A percentile compares a stretch with the other conserved stretches of the same genome.
These are phyloP conservation scores for Anarrhichthys ocellatus DNA, from an alignment of 2,113 vertebrate genomes.

Conservation along the genomic window DNA sequence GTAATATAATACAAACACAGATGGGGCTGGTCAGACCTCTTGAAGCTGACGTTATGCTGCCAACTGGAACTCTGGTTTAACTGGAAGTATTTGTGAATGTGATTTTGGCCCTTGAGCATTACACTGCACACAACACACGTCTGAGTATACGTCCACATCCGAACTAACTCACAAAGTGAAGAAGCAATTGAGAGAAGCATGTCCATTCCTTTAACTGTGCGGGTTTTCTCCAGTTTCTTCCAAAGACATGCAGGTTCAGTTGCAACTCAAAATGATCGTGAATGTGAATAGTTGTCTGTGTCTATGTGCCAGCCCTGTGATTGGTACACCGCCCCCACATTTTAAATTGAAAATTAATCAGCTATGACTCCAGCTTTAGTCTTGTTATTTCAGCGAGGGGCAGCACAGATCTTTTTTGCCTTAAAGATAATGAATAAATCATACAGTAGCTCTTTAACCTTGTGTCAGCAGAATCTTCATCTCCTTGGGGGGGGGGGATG, in stretches of 20 bases:
- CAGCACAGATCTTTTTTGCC: conserved; percentile 12
- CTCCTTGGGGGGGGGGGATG: conserved; percentile 16
- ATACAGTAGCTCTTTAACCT: conserved; percentile 20
- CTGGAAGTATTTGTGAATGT: conserved; percentile 14
- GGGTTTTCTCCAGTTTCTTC: not conserved
- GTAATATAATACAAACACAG: not conserved
- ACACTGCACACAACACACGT: conserved; percentile 19
- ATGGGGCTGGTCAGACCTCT: not conserved
- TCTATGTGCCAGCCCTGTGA: not conserved
- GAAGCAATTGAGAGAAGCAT: not conserved
- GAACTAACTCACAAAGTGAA: not conserved
- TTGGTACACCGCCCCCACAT: not conserved
- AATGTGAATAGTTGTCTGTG: not conserved
- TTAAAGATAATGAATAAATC: conserved; percentile 36
- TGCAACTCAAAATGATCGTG: not conserved
- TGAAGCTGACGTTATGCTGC: not conserved
- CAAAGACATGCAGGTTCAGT: not conserved
- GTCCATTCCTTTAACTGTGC: not conserved
- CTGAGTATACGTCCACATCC: not conserved
- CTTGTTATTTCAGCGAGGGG: conserved; percentile 30
- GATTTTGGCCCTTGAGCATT: conserved; percentile 24
- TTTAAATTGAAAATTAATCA: conserved; percentile 21
- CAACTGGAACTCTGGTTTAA: conserved; percentile 11
- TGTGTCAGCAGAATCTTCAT: conserved; percentile 42
- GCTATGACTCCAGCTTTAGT: conserved; percentile 4